Conservation (phyloP, 53 echinoderm and acorn worm genomes). For the Arbacia lixula region DNA sequence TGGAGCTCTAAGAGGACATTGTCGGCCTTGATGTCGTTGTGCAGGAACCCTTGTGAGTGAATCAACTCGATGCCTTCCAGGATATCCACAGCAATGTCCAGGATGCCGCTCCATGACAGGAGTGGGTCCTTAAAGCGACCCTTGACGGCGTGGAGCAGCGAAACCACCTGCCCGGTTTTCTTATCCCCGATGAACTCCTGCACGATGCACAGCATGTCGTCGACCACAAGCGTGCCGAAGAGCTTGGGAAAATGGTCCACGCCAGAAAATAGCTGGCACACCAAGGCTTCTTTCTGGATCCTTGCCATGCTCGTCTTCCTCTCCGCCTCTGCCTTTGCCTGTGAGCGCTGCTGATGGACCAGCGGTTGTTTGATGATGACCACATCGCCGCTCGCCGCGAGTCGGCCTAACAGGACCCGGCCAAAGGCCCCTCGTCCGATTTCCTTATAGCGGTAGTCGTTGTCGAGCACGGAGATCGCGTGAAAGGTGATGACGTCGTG, state of each 20-base stretch:
- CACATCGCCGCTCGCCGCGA: background rate
- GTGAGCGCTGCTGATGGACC: background rate
- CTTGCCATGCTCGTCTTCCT: background rate
- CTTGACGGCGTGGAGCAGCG: conserved; percentile 14
- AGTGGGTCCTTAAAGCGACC: background rate
- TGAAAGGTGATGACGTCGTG: conserved; percentile 33
- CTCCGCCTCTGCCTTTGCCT: background rate
- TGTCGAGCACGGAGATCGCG: conserved; percentile 12
- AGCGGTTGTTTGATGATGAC: background rate
- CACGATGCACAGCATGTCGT: conserved; percentile 7
- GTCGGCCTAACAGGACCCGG: conserved; percentile 4
- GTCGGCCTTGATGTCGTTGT: conserved; percentile 36
- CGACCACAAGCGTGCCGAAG: conserved; percentile 14
- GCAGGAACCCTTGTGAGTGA: conserved; percentile 8
- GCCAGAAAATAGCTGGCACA: background rate
- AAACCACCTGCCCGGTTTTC: background rate
- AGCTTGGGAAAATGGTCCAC: background rate
- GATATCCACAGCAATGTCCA: conserved; percentile 8
- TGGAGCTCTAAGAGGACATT: conserved; percentile 15
- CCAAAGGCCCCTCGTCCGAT: conserved; percentile 23
- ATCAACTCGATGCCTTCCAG: background rate
- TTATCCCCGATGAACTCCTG: conserved; percentile 30
- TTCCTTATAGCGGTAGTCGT: conserved; percentile 15
- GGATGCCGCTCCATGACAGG: background rate
- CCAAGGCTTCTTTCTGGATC: conserved; percentile 23